A percentile compares a stretch with the other conserved stretches of the same genome.
Conservation (phyloP, 1,140 invertebrate genomes). For the Acromyrmex heyeri region DNA sequence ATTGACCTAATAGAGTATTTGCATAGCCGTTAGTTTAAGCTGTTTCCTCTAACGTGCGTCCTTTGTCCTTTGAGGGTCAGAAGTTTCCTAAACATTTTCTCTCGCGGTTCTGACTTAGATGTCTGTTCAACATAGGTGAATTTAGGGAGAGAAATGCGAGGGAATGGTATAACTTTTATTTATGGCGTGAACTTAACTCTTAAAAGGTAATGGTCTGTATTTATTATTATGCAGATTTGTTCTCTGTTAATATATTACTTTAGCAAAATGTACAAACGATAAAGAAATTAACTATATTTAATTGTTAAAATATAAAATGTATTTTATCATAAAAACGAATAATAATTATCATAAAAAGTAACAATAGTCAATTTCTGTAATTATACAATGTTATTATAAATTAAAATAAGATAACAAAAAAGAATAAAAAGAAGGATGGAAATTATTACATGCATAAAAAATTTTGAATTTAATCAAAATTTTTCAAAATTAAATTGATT, state of each 20-base stretch:
- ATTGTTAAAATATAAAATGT: neutral
- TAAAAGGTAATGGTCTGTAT: neutral
- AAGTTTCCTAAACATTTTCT: constrained; percentile 60
- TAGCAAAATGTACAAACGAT: neutral
- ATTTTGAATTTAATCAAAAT: neutral
- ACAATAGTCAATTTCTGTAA: neutral
- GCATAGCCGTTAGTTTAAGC: constrained; percentile 20
- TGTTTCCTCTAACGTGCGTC: constrained; percentile 13
- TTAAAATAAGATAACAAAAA: neutral
- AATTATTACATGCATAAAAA: neutral
- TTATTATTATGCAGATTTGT: constrained; percentile 17
- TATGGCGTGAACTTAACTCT: constrained; percentile 32
- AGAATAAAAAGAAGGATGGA: neutral
- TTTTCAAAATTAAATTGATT: neutral
- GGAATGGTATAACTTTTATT: neutral
- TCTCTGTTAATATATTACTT: neutral
- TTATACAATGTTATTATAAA: constrained; percentile 7
- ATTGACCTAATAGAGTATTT: constrained; percentile 29
- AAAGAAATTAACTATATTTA: neutral
- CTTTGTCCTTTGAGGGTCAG: constrained; percentile 42
- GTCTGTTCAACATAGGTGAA: constrained; percentile 25
- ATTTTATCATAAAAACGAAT: constrained; percentile 7
- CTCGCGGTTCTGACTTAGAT: constrained; percentile 8
- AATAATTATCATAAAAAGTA: neutral
- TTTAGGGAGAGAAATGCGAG: constrained; percentile 11